Base-by-base conservation (phyloP, 2,113 vertebrate species). In the Sander vitreus region DNA sequence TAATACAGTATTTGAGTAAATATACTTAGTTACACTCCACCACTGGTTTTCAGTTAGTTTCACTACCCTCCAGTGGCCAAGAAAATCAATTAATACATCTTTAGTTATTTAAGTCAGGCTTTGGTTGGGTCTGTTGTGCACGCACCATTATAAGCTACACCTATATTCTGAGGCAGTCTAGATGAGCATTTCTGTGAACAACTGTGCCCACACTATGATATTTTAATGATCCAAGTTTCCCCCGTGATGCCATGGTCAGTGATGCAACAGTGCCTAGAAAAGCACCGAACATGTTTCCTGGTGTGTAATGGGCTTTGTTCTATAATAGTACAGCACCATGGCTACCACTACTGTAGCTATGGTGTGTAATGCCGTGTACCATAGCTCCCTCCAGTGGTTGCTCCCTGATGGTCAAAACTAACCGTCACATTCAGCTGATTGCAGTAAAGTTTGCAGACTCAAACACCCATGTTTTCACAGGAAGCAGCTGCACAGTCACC, bases 401-500 rank as follows among this genome's bases (percentile, higher is more conserved):
- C 67, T 73, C 8, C 33, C 50, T 14, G 67, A 9, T 6, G n/a
- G 5, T 70, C 55, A 36, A 39, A 62, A 19, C 33, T 5, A 19
- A 16, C 45, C 3, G 21, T 30, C 45, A 75, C 18, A 5, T 9
- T 71, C 10, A 19, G 25, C 13, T n/a, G 55, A 75, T 51, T 7
- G 39, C 12, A 16, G 54, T n/a, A n/a, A 33, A 48, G 23, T 39
- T 8, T 21, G 51, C 47, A 45, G 10, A 53, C 23, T 36, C 18
- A 9, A 36, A 47, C 48, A 12, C 11, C 3, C 15, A 0, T 73
- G 67, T 81, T 85, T 73, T 27, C 21, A 83, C 87, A 89, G 91
- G 91, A 92, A 92, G 89, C 88, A 91, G 89, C 58, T 90, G 91
- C 87, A 66, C 60, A 33, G 36, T 59, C 64, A 57, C 9, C 69